phyloP scores from a whole-genome alignment of 2,113 vertebrate genomes.

The Protobothrops flavoviridis region DNA sequence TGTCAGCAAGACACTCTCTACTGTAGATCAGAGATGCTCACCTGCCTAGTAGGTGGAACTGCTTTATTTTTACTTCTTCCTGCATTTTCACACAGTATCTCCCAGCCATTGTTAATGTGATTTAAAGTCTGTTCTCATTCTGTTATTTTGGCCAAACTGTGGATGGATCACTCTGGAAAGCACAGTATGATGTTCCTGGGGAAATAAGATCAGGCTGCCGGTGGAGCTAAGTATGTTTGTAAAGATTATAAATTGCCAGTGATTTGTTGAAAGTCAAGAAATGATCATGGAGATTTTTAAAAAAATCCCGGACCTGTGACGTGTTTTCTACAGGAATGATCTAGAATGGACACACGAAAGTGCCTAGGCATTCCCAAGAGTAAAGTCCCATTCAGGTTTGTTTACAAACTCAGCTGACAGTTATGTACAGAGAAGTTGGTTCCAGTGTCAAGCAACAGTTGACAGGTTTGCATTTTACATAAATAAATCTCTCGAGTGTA shows the following conservation, averaged over 20 bases:
- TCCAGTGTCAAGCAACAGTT: background rate
- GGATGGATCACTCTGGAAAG: background rate
- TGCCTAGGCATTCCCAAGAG: background rate
- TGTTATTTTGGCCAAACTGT: background rate
- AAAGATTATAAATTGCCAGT: background rate
- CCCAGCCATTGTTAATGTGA: background rate
- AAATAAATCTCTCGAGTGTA: background rate
- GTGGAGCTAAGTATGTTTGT: background rate
- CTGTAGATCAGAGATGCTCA: too few relatives aligned
- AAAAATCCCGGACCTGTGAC: background rate
- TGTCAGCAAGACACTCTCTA: background rate
- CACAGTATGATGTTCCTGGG: background rate
- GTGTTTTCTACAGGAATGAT: background rate
- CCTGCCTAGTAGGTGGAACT: background rate
- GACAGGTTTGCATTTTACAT: background rate
- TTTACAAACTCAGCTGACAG: background rate
- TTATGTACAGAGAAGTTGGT: background rate
- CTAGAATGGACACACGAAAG: background rate
- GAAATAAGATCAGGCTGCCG: background rate
- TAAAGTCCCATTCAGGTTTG: background rate
- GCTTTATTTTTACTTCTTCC: background rate
- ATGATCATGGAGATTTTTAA: background rate
- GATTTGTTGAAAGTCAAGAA: background rate
- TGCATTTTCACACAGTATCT: background rate
- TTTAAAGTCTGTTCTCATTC: background rate